Percentiles rank a stretch among this genome's conserved stretches.
Conservation (phyloP, 2,797 vertebrate genomes). For the Enteromius treurensis region DNA sequence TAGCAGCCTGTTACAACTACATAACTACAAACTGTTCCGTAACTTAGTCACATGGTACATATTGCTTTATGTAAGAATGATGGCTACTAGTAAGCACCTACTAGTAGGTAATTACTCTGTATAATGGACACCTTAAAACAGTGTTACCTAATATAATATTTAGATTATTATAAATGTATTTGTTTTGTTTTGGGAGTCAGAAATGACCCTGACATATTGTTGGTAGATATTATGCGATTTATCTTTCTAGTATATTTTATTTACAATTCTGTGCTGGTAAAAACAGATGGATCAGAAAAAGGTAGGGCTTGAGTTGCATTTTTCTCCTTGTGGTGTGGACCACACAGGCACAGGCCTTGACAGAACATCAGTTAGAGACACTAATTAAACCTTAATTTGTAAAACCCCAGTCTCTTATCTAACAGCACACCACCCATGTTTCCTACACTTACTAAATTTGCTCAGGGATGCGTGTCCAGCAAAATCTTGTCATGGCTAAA, state of each 20-base stretch:
- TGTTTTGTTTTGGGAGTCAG: neutral
- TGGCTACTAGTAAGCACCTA: too few species aligned
- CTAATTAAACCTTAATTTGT: conserved; percentile 17
- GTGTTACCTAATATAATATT: neutral
- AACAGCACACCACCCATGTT: neutral
- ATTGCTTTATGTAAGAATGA: too few species aligned
- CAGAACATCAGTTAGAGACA: neutral
- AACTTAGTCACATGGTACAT: too few species aligned
- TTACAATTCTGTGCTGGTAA: neutral
- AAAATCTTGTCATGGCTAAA: neutral
- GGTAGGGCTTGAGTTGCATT: neutral
- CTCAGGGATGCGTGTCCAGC: neutral
- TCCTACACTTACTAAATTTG: neutral
- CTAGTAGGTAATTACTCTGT: too few species aligned
- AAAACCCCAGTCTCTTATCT: conserved; percentile 1
- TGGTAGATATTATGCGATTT: neutral
- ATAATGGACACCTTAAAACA: too few species aligned
- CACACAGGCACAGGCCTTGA: neutral
- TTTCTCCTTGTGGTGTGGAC: neutral
- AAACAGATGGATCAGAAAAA: neutral
- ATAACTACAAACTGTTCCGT: too few species aligned
- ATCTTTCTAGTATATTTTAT: neutral
- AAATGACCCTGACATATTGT: neutral
- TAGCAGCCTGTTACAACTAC: too few species aligned
- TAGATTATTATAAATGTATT: neutral